Base-by-base conservation (phyloP, 2,888 invertebrate species). In the Mesorhabditis sp. region DNA sequence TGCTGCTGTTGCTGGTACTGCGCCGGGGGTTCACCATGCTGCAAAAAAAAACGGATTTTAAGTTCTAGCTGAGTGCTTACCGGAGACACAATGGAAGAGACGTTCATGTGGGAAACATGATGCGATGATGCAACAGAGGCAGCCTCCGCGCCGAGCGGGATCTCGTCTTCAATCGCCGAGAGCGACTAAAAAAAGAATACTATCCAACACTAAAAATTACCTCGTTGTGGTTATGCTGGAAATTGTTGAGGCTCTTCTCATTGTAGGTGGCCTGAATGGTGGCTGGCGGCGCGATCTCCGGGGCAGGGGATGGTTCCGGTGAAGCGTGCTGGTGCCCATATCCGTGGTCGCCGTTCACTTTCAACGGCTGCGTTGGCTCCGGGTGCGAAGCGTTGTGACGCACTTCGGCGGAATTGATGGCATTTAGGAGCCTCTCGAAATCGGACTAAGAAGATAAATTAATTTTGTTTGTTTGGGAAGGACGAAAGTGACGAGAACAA, bases 231-330 rank as follows among this genome's bases (percentile, higher is more conserved):
- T 13, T n/a, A 50, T 10, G 10, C 7, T 50, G 58, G n/a, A 50
- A n/a, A 10, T n/a, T n/a, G n/a, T n/a, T n/a, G 58, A 13, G 58
- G n/a, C n/a, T 79, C 70, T 81, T 77, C 71, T 82, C 80, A 63
- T 81, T 81, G 4, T 72, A 50, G 15, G 81, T 80, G 28, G 82
- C 81, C 43, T 81, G 76, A 62, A 82, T 82, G 6, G 82, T 82
- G 0, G 82, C 82, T 3, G 82, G 80, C 5, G 73, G 64, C 58
- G 77, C 76, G 13, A 70, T 68, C 44, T 72, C 71, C 64, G 76
- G 74, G n/a, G 75, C 72, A 64, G 78, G 79, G 15, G 75, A 73
- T 41, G 76, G 77, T 13, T 76, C 76, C 58, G 76, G 72, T 41
- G 76, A 75, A 65, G 68, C 70, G 41, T 66, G 62, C n/a, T 70